Conservation (phyloP, 2,797 vertebrate genomes). For the Buphagus erythrorhynchus region DNA sequence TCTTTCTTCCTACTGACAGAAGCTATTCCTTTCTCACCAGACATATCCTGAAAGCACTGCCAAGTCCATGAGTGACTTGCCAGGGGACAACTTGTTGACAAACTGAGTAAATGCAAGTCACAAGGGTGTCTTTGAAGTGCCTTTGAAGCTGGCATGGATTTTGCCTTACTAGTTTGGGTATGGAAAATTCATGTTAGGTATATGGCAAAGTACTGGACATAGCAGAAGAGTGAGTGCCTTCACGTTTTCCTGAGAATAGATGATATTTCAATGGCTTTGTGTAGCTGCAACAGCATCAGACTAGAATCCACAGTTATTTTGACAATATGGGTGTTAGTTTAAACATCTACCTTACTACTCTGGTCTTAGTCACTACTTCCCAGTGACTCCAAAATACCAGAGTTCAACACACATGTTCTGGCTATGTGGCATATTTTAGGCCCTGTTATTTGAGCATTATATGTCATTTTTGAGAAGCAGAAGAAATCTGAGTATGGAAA, state of each 20-base stretch:
- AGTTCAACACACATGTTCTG: background rate
- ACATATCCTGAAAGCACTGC: background rate
- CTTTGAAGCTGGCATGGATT: background rate
- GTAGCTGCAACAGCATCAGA: background rate
- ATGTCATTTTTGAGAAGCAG: background rate
- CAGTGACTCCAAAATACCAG: background rate
- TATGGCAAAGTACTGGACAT: background rate
- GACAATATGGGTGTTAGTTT: background rate
- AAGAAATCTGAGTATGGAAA: background rate
- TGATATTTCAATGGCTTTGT: background rate
- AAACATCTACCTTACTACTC: background rate
- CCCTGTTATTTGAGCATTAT: background rate
- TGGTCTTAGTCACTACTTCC: background rate
- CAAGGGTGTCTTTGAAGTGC: background rate
- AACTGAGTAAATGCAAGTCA: background rate
- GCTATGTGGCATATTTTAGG: background rate
- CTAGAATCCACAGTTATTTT: background rate
- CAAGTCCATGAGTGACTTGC: background rate
- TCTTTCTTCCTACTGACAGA: background rate
- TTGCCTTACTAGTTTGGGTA: background rate
- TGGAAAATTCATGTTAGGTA: background rate
- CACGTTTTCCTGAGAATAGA: background rate
- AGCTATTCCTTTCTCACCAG: background rate
- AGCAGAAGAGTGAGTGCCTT: background rate
- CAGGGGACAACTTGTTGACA: background rate